phyloP scores from a whole-genome alignment of 2,888 invertebrate genomes.

The Proisotoma minuta region DNA sequence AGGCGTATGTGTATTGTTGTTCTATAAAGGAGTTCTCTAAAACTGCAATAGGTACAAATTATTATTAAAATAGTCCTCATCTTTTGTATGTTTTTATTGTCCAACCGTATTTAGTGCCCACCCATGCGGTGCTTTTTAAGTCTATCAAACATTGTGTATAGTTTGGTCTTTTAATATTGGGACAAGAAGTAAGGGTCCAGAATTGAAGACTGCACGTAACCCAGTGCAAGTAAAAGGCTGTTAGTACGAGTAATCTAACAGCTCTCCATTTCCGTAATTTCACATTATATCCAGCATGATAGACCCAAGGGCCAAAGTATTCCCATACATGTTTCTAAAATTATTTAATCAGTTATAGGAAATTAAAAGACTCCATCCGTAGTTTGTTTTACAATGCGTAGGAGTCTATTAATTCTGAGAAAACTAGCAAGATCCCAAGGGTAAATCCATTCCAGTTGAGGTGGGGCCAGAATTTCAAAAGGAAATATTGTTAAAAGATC shows the following conservation, averaged over 20 bases:
- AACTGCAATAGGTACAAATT: too few relatives aligned
- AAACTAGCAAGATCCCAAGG: background rate
- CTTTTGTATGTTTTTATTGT: background rate
- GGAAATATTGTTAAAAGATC: background rate
- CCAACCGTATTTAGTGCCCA: background rate
- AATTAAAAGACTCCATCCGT: background rate
- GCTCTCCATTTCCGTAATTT: background rate
- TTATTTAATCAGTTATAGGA: too few relatives aligned
- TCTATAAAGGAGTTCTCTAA: too few relatives aligned
- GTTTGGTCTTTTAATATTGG: background rate
- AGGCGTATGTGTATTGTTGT: background rate
- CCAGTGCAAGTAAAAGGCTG: background rate
- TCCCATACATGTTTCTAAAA: background rate
- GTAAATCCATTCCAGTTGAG: background rate
- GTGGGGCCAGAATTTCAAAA: background rate
- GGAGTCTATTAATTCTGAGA: background rate
- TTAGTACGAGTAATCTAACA: background rate
- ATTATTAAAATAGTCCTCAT: background rate
- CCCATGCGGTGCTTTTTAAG: background rate
- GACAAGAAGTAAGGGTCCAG: background rate
- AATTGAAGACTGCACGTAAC: background rate
- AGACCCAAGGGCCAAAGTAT: background rate
- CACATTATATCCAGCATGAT: conserved; percentile 2
- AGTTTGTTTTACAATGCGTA: background rate
- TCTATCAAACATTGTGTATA: background rate